A percentile compares a stretch with the other conserved stretches of the same genome.
phyloP scores from a whole-genome alignment of 1,140 invertebrate genomes.

The Proctacanthus coquilletti region DNA sequence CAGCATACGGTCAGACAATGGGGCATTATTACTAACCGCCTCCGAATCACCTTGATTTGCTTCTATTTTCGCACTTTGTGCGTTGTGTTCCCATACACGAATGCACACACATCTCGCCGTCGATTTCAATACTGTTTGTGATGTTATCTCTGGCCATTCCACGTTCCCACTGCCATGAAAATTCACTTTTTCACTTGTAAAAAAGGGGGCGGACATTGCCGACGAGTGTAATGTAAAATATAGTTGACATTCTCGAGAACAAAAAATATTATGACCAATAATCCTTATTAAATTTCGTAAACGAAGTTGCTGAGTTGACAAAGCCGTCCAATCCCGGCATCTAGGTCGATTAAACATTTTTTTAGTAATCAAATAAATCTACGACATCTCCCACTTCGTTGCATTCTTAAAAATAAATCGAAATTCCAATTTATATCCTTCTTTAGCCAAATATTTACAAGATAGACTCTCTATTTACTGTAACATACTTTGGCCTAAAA shows the following conservation, averaged over 20 bases:
- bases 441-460: too few species aligned
- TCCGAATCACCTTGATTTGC: neutral
- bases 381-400: too few species aligned
- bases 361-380: too few species aligned
- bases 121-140: slow-evolving; percentile 19
- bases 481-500: too few species aligned
- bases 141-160: slow-evolving; percentile 41
- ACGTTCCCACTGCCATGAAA: slow-evolving; percentile 40
- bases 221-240: slow-evolving; percentile 68
- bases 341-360: slow-evolving; percentile 41
- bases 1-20: too few species aligned
- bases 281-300: slow-evolving; percentile 57
- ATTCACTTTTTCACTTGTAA: slow-evolving; percentile 62
- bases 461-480: too few species aligned
- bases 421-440: too few species aligned
- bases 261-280: slow-evolving; percentile 40
- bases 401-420: too few species aligned
- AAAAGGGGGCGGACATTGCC: slow-evolving; percentile 69
- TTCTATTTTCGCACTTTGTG: neutral
- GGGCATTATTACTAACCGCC: slow-evolving; percentile 28
- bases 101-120: slow-evolving; percentile 24
- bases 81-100: slow-evolving; percentile 20
- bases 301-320: slow-evolving; percentile 49
- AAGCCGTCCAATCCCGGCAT: slow-evolving; percentile 45
- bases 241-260: slow-evolving; percentile 36